Percentiles rank a stretch among this genome's conserved stretches.
Evolutionary conservation across 2,888 invertebrate species (phyloP).

Genomic region (Omphaloscelis lunosa): DNA sequence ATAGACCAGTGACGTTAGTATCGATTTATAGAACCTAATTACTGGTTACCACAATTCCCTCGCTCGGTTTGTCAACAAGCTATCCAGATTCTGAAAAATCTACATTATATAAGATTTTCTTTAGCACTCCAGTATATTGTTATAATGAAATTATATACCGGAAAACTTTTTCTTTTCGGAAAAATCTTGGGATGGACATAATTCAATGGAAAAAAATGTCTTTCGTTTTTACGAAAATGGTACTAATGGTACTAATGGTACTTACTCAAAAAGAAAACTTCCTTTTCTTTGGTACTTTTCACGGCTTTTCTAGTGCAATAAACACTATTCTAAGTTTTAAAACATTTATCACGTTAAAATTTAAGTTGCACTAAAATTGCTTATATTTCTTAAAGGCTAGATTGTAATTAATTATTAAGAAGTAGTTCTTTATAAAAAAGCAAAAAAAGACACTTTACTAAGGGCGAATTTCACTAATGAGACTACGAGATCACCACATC

Average conservation of each 20-base stretch:
- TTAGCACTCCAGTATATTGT: no score
- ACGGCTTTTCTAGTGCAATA: neutral
- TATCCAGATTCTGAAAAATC: neutral
- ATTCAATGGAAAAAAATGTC: neutral
- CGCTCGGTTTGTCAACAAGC: neutral
- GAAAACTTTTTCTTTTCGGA: neutral
- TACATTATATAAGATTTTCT: neutral
- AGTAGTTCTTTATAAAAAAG: no score
- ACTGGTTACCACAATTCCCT: neutral
- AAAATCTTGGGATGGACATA: neutral
- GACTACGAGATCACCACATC: neutral
- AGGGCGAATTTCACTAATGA: neutral
- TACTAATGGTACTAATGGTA: no score
- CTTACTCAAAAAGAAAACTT: neutral
- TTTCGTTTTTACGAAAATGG: neutral
- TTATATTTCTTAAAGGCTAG: no score
- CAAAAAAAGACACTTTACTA: neutral
- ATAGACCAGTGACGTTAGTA: neutral
- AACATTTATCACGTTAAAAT: no score
- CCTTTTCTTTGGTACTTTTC: neutral
- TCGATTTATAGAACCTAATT: slow-evolving; percentile 18
- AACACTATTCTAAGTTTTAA: no score
- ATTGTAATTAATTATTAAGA: no score
- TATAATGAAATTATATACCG: neutral
- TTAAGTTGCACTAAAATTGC: no score